A percentile compares a stretch with the other conserved stretches of the same genome.
phyloP scores from a whole-genome alignment of 1,140 invertebrate species.

The Drosophila nigromelanica region DNA sequence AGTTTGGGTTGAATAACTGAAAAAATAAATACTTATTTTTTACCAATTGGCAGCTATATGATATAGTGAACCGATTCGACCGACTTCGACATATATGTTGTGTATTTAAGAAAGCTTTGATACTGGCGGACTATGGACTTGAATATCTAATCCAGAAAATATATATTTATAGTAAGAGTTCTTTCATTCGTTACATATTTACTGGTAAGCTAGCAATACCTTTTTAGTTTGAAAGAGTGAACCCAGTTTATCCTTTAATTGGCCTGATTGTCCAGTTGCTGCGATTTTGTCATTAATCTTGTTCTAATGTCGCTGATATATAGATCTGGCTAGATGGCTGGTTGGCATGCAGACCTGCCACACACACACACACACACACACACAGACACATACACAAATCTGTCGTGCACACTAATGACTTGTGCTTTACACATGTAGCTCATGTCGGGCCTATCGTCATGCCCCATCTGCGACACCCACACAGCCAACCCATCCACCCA shows the following conservation, averaged over 20 bases:
- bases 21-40: no score
- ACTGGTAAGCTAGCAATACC: not conserved
- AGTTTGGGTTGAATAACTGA: no score
- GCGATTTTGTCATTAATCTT: slow-evolving; percentile 70
- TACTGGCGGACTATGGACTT: no score
- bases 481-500: not conserved
- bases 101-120: no score
- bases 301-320: slow-evolving; percentile 49
- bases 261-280: slow-evolving; percentile 54
- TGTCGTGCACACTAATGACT: slow-evolving; percentile 74
- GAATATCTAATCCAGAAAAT: no score
- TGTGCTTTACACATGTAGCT: slow-evolving; percentile 73
- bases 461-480: slow-evolving; percentile 29
- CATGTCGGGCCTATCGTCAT: slow-evolving; percentile 55
- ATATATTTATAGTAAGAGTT: no score
- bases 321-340: slow-evolving; percentile 3
- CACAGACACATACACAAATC: slow-evolving; percentile 47
- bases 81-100: no score
- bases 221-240: not conserved
- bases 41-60: no score
- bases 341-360: slow-evolving; percentile 1
- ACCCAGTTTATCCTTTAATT: slow-evolving; percentile 46
- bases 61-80: no score
- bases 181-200: not conserved
- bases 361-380: slow-evolving; percentile 1